Evolutionary conservation across 2,113 vertebrate species (phyloP).

Genomic region (Ifrita kowaldi): DNA sequence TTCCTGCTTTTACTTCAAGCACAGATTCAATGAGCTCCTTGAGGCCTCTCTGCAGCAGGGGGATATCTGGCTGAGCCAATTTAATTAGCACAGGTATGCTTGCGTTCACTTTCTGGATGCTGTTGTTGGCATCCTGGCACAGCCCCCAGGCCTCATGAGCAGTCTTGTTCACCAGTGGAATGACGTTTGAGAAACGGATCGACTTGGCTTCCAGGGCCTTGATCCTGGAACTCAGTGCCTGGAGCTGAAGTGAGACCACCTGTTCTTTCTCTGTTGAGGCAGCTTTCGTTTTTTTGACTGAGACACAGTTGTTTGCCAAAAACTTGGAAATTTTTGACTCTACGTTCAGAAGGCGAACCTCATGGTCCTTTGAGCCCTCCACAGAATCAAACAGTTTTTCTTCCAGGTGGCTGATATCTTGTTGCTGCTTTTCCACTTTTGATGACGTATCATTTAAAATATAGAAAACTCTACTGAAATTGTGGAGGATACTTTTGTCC

Average conservation of each 20-base stretch:
- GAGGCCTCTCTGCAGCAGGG: slow-evolving; percentile 65
- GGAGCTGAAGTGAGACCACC: slow-evolving; percentile 46
- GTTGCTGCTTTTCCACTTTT: slow-evolving; percentile 46
- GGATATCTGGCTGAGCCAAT: slow-evolving; percentile 46
- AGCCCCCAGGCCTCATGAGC: slow-evolving; percentile 45
- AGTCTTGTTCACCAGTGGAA: slow-evolving; percentile 74
- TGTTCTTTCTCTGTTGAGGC: slow-evolving; percentile 45
- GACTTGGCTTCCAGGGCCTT: slow-evolving; percentile 75
- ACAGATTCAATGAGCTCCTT: slow-evolving; percentile 66
- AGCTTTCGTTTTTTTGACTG: slow-evolving; percentile 28
- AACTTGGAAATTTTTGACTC: slow-evolving; percentile 72
- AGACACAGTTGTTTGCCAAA: slow-evolving; percentile 57
- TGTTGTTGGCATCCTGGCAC: slow-evolving; percentile 53
- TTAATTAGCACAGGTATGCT: slow-evolving; percentile 59
- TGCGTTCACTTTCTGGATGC: slow-evolving; percentile 53
- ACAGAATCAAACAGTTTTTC: slow-evolving; percentile 32
- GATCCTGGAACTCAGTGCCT: slow-evolving; percentile 71
- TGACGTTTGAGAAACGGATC: slow-evolving; percentile 49
- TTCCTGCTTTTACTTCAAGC: slow-evolving; percentile 65
- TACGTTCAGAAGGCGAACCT: slow-evolving; percentile 58
- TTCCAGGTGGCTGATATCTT: slow-evolving; percentile 43
- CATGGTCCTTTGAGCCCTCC: slow-evolving; percentile 36
- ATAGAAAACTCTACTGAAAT: slow-evolving; percentile 52
- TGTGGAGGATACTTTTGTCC: neutral
- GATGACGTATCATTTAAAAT: slow-evolving; percentile 56